Percentiles rank a stretch among this genome's conserved stretches.
phyloP scores from a whole-genome alignment of 2,113 vertebrate species.

The Beaufortia kweichowensis region DNA sequence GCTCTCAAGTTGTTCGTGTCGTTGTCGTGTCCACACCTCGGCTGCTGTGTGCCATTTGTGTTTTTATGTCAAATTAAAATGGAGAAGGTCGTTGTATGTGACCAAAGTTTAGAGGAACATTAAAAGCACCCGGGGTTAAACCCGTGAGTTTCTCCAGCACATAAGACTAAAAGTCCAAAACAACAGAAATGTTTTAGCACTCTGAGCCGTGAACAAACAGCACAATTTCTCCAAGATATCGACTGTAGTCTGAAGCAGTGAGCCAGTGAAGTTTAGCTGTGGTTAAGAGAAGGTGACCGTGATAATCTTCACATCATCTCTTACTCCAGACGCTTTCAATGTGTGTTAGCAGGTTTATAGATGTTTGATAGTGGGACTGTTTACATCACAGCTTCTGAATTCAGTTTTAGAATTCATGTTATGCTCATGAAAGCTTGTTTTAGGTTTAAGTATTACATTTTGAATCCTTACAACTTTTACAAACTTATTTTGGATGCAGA shows the following conservation, averaged over 20 bases:
- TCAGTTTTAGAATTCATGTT: neutral
- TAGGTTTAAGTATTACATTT: neutral
- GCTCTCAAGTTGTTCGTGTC: neutral
- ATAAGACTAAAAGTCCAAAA: neutral
- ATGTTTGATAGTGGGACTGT: conserved; percentile 22
- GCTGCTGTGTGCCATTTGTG: neutral
- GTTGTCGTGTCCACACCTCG: no score
- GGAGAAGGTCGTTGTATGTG: neutral
- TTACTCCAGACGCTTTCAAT: neutral
- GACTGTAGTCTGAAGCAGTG: neutral
- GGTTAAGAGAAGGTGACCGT: no score
- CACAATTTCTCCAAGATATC: neutral
- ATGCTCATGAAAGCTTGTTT: neutral
- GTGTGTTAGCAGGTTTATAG: neutral
- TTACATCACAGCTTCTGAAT: conserved; percentile 7
- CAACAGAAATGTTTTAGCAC: neutral
- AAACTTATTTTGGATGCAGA: no score
- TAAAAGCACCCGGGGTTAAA: no score
- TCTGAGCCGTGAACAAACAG: conserved; percentile 5
- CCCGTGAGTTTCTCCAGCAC: neutral
- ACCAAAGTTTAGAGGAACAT: no score
- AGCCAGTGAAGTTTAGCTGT: neutral
- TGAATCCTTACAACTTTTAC: neutral
- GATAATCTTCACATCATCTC: neutral
- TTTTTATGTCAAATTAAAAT: neutral